These are phyloP conservation scores for Chalcis sispes DNA, from an alignment of 2,888 invertebrate genomes.

Conservation along the genomic window DNA sequence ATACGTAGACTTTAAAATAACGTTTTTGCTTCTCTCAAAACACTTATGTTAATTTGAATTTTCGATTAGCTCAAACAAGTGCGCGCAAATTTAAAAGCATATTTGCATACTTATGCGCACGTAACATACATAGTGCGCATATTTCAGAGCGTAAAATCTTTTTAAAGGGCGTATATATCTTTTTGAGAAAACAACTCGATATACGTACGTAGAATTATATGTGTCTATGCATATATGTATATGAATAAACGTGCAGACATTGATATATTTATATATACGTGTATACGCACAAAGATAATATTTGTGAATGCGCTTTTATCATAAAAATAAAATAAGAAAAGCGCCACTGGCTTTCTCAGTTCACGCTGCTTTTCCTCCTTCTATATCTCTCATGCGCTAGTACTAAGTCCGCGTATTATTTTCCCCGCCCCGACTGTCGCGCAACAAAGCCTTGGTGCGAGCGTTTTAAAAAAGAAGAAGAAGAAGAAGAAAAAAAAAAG, in stretches of 20 bases:
- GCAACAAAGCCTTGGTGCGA: slow-evolving; percentile 15
- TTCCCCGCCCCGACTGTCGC: slow-evolving; percentile 15
- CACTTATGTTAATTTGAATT: too few relatives aligned
- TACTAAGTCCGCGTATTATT: slow-evolving; percentile 20
- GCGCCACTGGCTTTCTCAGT: slow-evolving; percentile 18
- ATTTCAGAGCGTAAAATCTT: background rate
- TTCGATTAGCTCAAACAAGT: too few relatives aligned
- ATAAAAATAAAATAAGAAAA: slow-evolving; percentile 21
- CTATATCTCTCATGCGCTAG: background rate
- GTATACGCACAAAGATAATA: slow-evolving; percentile 18
- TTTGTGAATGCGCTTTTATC: slow-evolving; percentile 38
- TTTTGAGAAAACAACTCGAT: background rate
- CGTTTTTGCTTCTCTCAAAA: too few relatives aligned
- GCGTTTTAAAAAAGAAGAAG: slow-evolving; percentile 2
- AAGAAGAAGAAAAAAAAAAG: slow-evolving; percentile 5
- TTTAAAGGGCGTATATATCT: slow-evolving; percentile 1
- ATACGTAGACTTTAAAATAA: too few relatives aligned
- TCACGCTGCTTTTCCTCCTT: slow-evolving; percentile 8
- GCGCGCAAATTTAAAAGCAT: background rate
- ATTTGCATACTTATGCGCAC: background rate
- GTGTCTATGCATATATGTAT: background rate
- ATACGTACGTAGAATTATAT: background rate
- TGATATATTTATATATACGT: too few relatives aligned
- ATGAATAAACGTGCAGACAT: background rate
- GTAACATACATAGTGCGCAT: slow-evolving; percentile 5